Conservation (phyloP, 2,797 vertebrate genomes). For the Pogonophryne albipinna region DNA sequence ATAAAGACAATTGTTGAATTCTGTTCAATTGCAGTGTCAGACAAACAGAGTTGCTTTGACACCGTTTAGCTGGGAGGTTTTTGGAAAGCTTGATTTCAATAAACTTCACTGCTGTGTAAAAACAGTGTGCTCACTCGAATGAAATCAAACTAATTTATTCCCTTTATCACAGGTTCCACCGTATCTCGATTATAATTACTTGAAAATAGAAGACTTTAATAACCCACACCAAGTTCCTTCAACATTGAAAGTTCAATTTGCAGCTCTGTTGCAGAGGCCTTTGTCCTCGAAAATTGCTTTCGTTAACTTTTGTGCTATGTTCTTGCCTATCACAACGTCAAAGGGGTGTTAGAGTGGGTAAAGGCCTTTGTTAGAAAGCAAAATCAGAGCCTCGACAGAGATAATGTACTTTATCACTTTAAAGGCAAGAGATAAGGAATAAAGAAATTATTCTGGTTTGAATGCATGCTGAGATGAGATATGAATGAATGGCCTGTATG, state of each 20-base stretch:
- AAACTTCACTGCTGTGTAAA: conserved; percentile 29
- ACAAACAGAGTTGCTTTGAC: conserved; percentile 35
- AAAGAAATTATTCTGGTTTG: conserved; percentile 15
- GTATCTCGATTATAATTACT: conserved; percentile 62
- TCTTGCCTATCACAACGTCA: conserved; percentile 65
- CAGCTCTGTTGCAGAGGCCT: conserved; percentile 59
- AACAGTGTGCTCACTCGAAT: conserved; percentile 33
- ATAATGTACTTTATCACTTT: conserved; percentile 46
- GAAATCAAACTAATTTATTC: conserved; percentile 63
- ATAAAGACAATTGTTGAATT: conserved; percentile 44
- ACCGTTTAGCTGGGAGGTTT: conserved; percentile 35
- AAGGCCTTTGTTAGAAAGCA: conserved; percentile 62
- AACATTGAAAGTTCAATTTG: conserved; percentile 73
- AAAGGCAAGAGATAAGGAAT: conserved; percentile 31
- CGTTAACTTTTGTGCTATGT: conserved; percentile 68
- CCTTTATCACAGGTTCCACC: conserved; percentile 46
- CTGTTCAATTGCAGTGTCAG: conserved; percentile 25
- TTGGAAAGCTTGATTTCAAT: conserved; percentile 54
- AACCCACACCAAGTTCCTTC: conserved; percentile 60
- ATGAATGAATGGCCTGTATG: conserved; percentile 1
- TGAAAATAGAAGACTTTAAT: conserved; percentile 71
- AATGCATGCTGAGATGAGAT: conserved; percentile 35
- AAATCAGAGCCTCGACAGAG: conserved; percentile 53
- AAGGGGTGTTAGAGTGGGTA: conserved; percentile 46
- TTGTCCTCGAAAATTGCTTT: conserved; percentile 79